Conservation (phyloP, 2,797 vertebrate genomes). For the Adelosebastes latens region DNA sequence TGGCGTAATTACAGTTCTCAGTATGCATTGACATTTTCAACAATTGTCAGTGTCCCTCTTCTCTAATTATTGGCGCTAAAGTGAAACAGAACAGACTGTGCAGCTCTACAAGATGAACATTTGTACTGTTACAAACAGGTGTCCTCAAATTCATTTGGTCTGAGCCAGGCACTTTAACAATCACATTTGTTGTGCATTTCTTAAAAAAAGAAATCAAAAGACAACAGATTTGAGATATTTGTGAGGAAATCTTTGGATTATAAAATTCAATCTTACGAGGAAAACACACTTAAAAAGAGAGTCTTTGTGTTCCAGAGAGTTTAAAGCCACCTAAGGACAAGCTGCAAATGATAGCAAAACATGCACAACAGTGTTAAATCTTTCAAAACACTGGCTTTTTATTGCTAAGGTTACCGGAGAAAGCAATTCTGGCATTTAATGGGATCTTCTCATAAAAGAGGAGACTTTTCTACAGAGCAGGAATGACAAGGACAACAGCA, state of each 20-base stretch:
- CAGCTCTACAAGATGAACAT: background rate
- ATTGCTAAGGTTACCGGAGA: background rate
- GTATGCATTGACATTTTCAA: background rate
- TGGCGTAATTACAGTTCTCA: background rate
- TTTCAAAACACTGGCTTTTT: background rate
- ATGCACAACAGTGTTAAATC: background rate
- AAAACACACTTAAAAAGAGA: background rate
- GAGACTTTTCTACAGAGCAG: background rate
- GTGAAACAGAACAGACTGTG: constrained; percentile 11
- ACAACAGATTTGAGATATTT: background rate
- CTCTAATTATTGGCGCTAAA: constrained; percentile 4
- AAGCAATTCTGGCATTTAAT: background rate
- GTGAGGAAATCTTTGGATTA: background rate
- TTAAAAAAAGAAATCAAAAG: background rate
- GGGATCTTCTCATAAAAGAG: background rate
- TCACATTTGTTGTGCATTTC: background rate
- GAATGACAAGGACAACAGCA: background rate
- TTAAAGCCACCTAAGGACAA: background rate
- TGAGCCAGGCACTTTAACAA: background rate
- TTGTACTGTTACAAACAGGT: constrained; percentile 1
- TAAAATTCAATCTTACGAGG: background rate
- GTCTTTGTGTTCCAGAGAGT: background rate
- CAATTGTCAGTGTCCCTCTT: background rate
- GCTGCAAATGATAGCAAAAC: background rate
- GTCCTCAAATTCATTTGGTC: background rate